Percentiles rank a stretch among this genome's conserved stretches.
phyloP scores from a whole-genome alignment of 1,140 invertebrate species.

The Andricus grossulariae region DNA sequence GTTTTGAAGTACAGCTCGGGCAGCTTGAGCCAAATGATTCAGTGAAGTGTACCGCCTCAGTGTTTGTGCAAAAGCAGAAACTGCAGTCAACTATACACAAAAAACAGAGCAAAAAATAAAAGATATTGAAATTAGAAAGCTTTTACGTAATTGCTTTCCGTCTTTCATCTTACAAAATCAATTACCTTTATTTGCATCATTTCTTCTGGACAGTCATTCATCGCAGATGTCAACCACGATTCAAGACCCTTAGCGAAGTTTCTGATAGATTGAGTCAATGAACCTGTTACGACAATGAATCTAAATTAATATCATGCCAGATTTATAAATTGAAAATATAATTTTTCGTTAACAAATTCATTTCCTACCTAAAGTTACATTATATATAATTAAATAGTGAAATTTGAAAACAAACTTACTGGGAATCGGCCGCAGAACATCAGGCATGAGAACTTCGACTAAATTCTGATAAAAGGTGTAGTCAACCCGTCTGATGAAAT shows the following conservation, averaged over 20 bases:
- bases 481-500: conserved; percentile 89
- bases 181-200: conserved; percentile 89
- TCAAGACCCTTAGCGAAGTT: conserved; percentile 96
- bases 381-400: background rate
- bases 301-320: conserved; percentile 8
- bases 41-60: conserved; percentile 96
- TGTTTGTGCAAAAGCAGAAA: conserved; percentile 95
- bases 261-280: conserved; percentile 93
- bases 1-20: conserved; percentile 96
- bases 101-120: conserved; percentile 12
- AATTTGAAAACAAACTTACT: conserved; percentile 75
- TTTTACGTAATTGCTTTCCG: background rate
- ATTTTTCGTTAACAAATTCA: background rate
- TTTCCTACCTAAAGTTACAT: conserved; percentile 6
- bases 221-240: conserved; percentile 90
- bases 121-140: conserved; percentile 6
- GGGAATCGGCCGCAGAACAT: conserved; percentile 96
- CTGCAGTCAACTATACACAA: conserved; percentile 79
- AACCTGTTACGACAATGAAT: conserved; percentile 75
- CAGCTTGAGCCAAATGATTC: conserved; percentile 98
- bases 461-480: conserved; percentile 97
- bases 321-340: too few species aligned
- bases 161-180: conserved; percentile 14
- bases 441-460: conserved; percentile 96
- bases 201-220: conserved; percentile 89